A percentile compares a stretch with the other conserved stretches of the same genome.
Evolutionary conservation across 2,888 invertebrate species (phyloP).

Genomic region (Sinodicranocentrus sp.): DNA sequence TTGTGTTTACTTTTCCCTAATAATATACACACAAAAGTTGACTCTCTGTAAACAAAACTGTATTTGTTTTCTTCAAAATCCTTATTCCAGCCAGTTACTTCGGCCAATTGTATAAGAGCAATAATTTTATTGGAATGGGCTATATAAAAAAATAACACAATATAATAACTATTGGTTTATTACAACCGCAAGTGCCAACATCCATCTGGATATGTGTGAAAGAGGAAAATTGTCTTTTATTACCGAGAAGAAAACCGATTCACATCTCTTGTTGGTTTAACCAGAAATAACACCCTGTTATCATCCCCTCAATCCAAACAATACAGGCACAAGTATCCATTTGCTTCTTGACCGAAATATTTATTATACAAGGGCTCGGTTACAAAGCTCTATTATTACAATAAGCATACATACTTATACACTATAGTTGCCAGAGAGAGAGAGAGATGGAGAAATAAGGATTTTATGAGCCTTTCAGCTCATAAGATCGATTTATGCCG

Average conservation of each 20-base stretch:
- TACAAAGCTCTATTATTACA: neutral
- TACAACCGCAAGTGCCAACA: constrained; percentile 57
- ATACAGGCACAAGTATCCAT: constrained; percentile 26
- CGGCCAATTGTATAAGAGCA: too few species aligned
- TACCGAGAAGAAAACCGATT: constrained; percentile 40
- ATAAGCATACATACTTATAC: neutral
- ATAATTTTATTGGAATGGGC: too few species aligned
- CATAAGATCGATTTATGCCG: neutral
- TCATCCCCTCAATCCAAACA: constrained; percentile 49
- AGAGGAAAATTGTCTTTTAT: constrained; percentile 33
- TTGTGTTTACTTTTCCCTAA: too few species aligned
- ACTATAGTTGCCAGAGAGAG: neutral
- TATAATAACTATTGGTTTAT: constrained; percentile 29
- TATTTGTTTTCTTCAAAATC: too few species aligned
- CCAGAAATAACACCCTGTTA: constrained; percentile 66
- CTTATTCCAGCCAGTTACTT: too few species aligned
- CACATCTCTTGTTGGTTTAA: constrained; percentile 70
- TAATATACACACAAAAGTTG: too few species aligned
- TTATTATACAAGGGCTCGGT: constrained; percentile 14
- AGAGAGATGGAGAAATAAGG: neutral
- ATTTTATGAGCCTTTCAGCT: neutral
- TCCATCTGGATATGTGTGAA: constrained; percentile 39
- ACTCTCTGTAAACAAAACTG: too few species aligned
- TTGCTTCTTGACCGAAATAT: constrained; percentile 34
- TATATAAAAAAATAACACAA: too few species aligned